Conservation (phyloP, 2,888 invertebrate species). For the Campaea margaritaria region DNA sequence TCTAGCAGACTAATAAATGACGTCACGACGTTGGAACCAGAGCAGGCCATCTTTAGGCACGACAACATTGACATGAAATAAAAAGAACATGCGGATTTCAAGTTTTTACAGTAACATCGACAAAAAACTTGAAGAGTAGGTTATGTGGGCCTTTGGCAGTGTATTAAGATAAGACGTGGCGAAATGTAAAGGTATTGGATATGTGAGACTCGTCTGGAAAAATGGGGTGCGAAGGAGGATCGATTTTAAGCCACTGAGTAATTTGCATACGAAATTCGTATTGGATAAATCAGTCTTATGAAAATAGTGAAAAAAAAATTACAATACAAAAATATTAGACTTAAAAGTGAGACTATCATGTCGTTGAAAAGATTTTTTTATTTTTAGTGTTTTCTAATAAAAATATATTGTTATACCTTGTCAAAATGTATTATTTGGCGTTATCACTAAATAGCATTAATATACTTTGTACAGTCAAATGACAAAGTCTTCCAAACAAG, state of each 20-base stretch:
- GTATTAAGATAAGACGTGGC: conserved; percentile 32
- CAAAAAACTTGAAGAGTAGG: conserved; percentile 26
- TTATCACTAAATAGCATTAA: no score
- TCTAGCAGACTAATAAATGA: no score
- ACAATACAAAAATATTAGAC: no score
- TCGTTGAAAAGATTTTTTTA: no score
- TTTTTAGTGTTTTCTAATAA: no score
- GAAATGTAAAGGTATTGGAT: conserved; percentile 33
- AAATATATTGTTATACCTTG: no score
- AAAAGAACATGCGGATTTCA: background rate
- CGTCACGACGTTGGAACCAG: no score
- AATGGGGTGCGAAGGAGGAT: conserved; percentile 24
- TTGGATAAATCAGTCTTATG: conserved; percentile 5
- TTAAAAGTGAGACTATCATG: no score
- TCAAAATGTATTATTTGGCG: no score
- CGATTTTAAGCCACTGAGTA: conserved; percentile 21
- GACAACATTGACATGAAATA: no score
- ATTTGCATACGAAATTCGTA: conserved; percentile 28
- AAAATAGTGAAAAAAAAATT: background rate
- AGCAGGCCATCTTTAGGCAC: background rate
- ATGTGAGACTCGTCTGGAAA: conserved; percentile 26
- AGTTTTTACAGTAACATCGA: conserved; percentile 13
- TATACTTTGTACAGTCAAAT: no score
- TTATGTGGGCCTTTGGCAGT: conserved; percentile 27
- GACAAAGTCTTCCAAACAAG: no score